These are phyloP conservation scores for Styela clava DNA, from an alignment of 23 tunicate genomes.

Conservation along the genomic window DNA sequence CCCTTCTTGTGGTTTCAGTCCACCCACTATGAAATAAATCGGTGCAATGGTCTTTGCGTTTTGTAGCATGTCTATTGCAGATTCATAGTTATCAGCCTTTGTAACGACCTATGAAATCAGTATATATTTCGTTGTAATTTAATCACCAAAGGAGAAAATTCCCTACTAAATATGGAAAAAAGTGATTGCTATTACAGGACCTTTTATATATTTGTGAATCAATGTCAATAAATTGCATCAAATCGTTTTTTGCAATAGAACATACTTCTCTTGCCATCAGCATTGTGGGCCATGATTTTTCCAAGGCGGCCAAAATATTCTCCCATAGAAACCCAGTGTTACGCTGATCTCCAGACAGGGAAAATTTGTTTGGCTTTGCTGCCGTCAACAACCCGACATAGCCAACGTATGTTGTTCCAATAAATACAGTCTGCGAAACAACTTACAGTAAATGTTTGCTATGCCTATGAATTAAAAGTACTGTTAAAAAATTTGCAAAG, in stretches of 20 bases:
- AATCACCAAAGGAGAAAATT: too few relatives aligned
- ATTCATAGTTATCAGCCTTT: slow-evolving; percentile 33
- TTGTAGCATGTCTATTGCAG: slow-evolving; percentile 21
- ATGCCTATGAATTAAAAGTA: too few relatives aligned
- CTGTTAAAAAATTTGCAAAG: too few relatives aligned
- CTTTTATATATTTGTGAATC: too few relatives aligned
- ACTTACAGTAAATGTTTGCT: too few relatives aligned
- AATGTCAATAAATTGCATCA: too few relatives aligned
- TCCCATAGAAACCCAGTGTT: slow-evolving; percentile 39
- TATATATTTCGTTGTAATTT: too few relatives aligned
- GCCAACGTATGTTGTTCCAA: slow-evolving; percentile 68
- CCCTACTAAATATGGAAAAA: too few relatives aligned
- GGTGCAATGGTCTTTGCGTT: slow-evolving; percentile 28
- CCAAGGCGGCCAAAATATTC: slow-evolving; percentile 48
- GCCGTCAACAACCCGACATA: slow-evolving; percentile 76
- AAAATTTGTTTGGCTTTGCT: slow-evolving; percentile 45
- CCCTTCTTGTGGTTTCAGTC: slow-evolving; percentile 32
- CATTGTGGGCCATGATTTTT: slow-evolving; percentile 53
- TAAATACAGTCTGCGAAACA: slow-evolving; percentile 35
- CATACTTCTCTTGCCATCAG: slow-evolving; percentile 44
- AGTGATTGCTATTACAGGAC: too few relatives aligned
- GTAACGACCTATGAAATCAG: slow-evolving; percentile 67
- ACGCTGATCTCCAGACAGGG: slow-evolving; percentile 54
- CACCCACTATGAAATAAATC: slow-evolving; percentile 48
- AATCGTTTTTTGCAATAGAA: too few relatives aligned